phyloP scores from a whole-genome alignment of 1,140 invertebrate genomes.

The Tribolium madens region DNA sequence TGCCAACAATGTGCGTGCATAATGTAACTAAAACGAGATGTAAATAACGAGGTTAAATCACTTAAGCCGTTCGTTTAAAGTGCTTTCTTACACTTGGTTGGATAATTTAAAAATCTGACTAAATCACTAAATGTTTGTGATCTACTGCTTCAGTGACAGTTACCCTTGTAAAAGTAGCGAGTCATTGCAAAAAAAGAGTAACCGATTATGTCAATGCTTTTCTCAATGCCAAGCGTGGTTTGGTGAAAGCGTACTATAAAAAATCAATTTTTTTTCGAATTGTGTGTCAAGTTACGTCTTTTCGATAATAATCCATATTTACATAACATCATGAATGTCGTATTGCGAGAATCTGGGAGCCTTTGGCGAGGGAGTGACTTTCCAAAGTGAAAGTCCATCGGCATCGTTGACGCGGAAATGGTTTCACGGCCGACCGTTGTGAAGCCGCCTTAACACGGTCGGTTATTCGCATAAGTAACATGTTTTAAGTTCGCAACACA shows the following conservation, averaged over 20 bases:
- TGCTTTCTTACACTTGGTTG: neutral
- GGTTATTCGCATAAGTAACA: constrained; percentile 5
- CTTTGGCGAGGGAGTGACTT: constrained; percentile 38
- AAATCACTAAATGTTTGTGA: neutral
- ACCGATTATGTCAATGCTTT: constrained; percentile 1
- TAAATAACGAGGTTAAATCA: neutral
- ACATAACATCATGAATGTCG: constrained; percentile 24
- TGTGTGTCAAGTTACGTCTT: constrained; percentile 25
- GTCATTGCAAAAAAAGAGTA: neutral
- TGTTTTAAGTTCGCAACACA: constrained; percentile 6
- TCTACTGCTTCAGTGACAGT: neutral
- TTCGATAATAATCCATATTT: constrained; percentile 6
- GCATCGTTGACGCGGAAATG: constrained; percentile 26
- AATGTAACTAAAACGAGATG: neutral
- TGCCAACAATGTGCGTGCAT: constrained; percentile 1
- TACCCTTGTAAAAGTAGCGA: neutral
- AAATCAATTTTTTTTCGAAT: neutral
- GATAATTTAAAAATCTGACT: neutral
- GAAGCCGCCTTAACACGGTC: constrained; percentile 15
- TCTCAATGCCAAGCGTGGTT: neutral
- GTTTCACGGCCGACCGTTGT: constrained; percentile 31
- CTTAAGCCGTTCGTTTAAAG: neutral
- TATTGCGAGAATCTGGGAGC: constrained; percentile 36
- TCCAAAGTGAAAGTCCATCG: constrained; percentile 43
- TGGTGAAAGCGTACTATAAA: neutral